These are phyloP conservation scores for Microcebus tavaratra DNA, from an alignment of 2,113 vertebrate genomes.

Conservation along the genomic window DNA sequence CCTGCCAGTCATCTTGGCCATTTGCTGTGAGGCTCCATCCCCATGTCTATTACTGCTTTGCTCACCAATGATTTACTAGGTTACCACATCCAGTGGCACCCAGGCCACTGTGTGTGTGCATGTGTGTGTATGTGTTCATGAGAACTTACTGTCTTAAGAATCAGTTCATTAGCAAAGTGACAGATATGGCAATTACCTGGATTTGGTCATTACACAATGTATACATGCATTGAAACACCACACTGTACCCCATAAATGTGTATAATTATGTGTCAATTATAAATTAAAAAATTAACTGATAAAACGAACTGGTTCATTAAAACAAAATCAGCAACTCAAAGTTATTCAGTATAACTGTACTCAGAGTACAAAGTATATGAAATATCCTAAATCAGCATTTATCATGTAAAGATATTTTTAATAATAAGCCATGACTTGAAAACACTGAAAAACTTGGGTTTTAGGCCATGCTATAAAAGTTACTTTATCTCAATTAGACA, in stretches of 20 bases:
- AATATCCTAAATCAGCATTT: not conserved
- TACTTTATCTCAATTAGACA: not conserved
- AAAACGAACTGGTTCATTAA: not conserved
- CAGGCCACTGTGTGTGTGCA: not conserved
- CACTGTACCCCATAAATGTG: not conserved
- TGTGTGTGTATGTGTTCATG: fast-evolving
- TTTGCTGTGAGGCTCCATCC: not conserved
- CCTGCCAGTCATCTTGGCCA: not conserved
- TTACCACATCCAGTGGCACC: not conserved
- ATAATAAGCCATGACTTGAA: not conserved
- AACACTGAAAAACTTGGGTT: not conserved
- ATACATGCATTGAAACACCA: not conserved
- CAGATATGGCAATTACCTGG: not conserved
- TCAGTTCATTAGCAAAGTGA: not conserved
- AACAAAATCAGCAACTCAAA: not conserved
- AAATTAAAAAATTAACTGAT: not conserved
- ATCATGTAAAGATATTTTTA: not conserved
- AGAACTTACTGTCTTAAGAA: not conserved
- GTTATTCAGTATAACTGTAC: not conserved
- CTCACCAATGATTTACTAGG: not conserved
- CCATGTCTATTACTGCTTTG: not conserved
- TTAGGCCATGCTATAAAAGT: not conserved
- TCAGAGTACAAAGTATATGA: not conserved
- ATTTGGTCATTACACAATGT: not conserved
- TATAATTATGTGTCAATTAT: not conserved